These are phyloP conservation scores for Cacatua alba DNA, from an alignment of 2,113 vertebrate genomes.

Conservation along the genomic window DNA sequence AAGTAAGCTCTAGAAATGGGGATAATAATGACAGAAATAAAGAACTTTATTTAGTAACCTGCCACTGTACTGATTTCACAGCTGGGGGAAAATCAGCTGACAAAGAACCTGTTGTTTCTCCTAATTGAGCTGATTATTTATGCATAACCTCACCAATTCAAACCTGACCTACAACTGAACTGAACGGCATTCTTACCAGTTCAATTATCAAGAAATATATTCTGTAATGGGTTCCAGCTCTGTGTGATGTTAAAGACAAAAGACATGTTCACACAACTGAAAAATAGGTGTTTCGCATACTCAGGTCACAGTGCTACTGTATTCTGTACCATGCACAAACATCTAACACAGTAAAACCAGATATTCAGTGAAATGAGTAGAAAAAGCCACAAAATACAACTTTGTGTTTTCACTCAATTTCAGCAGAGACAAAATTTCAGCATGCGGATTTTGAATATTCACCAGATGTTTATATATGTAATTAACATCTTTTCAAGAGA, in stretches of 20 bases:
- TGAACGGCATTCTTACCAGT: slow-evolving; percentile 51
- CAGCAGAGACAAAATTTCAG: background rate
- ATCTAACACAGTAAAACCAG: background rate
- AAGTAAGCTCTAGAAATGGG: slow-evolving; percentile 36
- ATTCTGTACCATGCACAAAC: background rate
- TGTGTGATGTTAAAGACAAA: slow-evolving; percentile 61
- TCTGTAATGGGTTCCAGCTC: slow-evolving; percentile 33
- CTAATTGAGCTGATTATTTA: slow-evolving; percentile 62
- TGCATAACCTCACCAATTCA: slow-evolving; percentile 73
- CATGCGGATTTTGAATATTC: background rate
- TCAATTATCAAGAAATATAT: slow-evolving; percentile 57
- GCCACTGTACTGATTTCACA: slow-evolving; percentile 48
- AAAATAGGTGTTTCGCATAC: slow-evolving; percentile 36
- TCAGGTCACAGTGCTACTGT: background rate
- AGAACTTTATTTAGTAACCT: slow-evolving; percentile 55
- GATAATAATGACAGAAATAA: slow-evolving; percentile 42
- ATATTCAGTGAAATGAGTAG: background rate
- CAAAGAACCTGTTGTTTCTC: slow-evolving; percentile 64
- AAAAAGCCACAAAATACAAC: background rate
- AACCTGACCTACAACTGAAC: slow-evolving; percentile 60
- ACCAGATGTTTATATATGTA: background rate
- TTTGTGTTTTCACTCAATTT: background rate
- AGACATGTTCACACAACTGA: slow-evolving; percentile 46
- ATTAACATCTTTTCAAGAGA: background rate
- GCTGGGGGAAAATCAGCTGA: slow-evolving; percentile 56